These are phyloP conservation scores for Varanus komodoensis DNA, from an alignment of 2,113 vertebrate species.

Conservation along the genomic window DNA sequence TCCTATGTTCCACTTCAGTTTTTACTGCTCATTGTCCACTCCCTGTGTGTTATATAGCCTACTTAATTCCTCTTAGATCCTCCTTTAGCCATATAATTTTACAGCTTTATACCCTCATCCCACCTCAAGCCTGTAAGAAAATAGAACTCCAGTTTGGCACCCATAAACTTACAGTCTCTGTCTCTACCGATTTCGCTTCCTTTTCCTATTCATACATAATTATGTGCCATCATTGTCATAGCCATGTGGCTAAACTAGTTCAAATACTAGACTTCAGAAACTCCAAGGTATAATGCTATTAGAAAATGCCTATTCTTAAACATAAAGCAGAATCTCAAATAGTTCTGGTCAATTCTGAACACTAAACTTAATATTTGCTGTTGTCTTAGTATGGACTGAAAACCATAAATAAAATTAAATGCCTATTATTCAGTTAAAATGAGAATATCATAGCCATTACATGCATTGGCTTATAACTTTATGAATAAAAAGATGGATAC, in stretches of 20 bases:
- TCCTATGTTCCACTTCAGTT: not conserved
- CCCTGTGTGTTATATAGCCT: no score
- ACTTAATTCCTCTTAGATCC: not conserved
- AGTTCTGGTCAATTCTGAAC: not conserved
- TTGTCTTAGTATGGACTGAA: no score
- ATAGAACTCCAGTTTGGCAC: not conserved
- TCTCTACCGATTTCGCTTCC: not conserved
- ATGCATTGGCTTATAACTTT: not conserved
- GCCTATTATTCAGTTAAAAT: not conserved
- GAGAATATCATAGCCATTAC: not conserved
- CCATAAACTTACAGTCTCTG: not conserved
- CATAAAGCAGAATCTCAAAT: not conserved
- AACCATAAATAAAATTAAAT: not conserved
- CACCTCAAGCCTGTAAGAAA: not conserved
- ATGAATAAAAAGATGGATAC: not conserved
- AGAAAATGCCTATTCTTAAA: not conserved
- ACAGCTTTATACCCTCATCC: not conserved
- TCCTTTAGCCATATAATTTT: not conserved
- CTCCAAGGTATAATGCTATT: not conserved
- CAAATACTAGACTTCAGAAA: not conserved
- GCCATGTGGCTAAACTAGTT: no score
- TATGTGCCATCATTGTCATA: not conserved
- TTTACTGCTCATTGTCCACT: not conserved
- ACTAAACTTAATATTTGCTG: not conserved
- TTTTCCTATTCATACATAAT: not conserved